Evolutionary conservation across 2,888 invertebrate species (phyloP).

Genomic region (Metellina segmentata): DNA sequence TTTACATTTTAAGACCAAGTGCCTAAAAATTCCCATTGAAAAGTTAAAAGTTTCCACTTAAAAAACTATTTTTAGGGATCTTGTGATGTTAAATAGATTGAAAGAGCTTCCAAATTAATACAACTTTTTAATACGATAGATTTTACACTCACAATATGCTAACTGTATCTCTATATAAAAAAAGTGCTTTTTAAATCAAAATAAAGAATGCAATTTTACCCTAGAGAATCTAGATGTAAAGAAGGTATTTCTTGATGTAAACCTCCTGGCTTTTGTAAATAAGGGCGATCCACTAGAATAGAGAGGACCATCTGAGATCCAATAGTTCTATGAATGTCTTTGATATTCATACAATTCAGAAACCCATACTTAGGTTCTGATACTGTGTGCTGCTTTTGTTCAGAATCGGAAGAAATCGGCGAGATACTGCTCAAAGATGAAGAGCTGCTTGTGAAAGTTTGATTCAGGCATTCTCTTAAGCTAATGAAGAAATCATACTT

Average conservation of each 20-base stretch:
- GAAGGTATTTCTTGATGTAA: constrained; percentile 43
- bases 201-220: constrained; percentile 26
- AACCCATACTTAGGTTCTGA: constrained; percentile 42
- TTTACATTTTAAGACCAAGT: too few relatives aligned
- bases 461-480: constrained; percentile 28
- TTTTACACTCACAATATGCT: too few relatives aligned
- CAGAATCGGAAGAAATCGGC: constrained; percentile 21
- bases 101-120: too few relatives aligned
- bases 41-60: too few relatives aligned
- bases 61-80: too few relatives aligned
- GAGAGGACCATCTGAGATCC: constrained; percentile 47
- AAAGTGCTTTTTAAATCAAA: neutral
- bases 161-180: neutral
- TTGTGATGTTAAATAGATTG: too few relatives aligned
- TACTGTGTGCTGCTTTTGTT: constrained; percentile 27
- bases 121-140: too few relatives aligned
- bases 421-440: constrained; percentile 37
- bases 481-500: constrained; percentile 55
- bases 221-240: constrained; percentile 37
- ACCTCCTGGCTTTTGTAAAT: constrained; percentile 31
- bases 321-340: constrained; percentile 6
- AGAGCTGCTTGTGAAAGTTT: constrained; percentile 28
- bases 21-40: too few relatives aligned
- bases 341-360: constrained; percentile 11
- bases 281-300: constrained; percentile 52